These are phyloP conservation scores for Dendrocincla tyrannina DNA, from an alignment of 2,797 vertebrate genomes.

Conservation along the genomic window DNA sequence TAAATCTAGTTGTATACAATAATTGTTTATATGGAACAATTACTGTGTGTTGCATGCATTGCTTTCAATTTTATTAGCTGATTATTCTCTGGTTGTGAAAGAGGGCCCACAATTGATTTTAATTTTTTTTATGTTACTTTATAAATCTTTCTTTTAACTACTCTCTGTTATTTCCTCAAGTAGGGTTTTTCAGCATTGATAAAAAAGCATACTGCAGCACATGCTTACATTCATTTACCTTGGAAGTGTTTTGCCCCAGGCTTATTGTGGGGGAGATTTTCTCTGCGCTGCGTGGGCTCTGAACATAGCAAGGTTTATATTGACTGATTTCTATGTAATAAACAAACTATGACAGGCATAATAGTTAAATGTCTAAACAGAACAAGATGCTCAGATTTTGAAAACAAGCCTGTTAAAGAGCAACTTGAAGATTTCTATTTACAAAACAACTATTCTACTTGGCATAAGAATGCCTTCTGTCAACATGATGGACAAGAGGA, in stretches of 20 bases:
- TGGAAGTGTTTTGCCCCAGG: constrained; percentile 11
- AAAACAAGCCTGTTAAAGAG: constrained; percentile 52
- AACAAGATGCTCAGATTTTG: constrained; percentile 42
- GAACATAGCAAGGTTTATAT: constrained; percentile 46
- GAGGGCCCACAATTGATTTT: neutral
- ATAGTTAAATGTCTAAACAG: constrained; percentile 50
- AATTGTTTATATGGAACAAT: neutral
- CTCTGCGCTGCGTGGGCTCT: constrained; percentile 25
- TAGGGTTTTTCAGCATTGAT: neutral
- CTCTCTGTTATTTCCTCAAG: neutral
- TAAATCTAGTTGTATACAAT: neutral
- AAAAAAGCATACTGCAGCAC: neutral
- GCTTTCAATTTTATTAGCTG: neutral
- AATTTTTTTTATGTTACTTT: neutral
- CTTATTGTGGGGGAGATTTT: constrained; percentile 26
- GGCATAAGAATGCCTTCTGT: constrained; percentile 34
- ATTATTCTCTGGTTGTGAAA: neutral
- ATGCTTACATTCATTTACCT: neutral
- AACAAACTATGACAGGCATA: constrained; percentile 54
- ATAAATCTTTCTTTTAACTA: neutral
- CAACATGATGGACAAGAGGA: neutral
- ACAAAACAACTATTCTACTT: neutral
- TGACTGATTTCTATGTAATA: constrained; percentile 54
- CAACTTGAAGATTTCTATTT: constrained; percentile 40
- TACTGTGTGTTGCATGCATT: neutral